Evolutionary conservation across 2,113 vertebrate genomes (phyloP).

Genomic region (Leptocoma aspasia): DNA sequence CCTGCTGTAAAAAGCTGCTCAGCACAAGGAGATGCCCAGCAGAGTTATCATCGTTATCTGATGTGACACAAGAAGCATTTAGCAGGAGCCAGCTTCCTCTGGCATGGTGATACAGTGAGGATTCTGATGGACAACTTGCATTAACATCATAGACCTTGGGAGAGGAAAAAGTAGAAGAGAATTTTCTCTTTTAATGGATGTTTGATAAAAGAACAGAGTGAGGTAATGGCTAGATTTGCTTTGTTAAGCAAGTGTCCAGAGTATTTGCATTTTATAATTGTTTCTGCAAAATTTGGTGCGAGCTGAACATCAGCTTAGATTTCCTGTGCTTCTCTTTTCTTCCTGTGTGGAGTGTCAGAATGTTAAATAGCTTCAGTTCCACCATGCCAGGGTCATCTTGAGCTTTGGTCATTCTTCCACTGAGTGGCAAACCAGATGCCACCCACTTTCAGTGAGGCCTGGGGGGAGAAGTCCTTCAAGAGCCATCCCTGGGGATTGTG

Average conservation of each 20-base stretch:
- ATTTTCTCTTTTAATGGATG: neutral
- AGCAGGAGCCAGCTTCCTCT: neutral
- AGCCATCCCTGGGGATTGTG: neutral
- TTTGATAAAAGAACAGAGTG: constrained; percentile 28
- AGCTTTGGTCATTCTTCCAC: neutral
- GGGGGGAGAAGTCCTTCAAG: neutral
- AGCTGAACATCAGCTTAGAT: constrained; percentile 24
- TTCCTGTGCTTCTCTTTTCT: neutral
- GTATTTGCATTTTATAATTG: constrained; percentile 60
- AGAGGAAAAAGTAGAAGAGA: neutral
- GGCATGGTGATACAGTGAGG: neutral
- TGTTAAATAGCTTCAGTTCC: constrained; percentile 19
- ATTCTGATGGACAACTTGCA: neutral
- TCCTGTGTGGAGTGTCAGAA: neutral
- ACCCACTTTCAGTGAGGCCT: neutral
- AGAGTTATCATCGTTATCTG: neutral
- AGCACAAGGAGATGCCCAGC: neutral
- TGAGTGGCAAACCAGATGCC: neutral
- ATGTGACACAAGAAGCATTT: neutral
- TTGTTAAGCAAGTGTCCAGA: constrained; percentile 20
- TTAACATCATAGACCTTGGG: neutral
- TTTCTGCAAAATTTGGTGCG: constrained; percentile 1
- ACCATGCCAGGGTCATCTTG: neutral
- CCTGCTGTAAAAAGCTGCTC: constrained; percentile 23
- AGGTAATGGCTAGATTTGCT: neutral